Conservation (phyloP, 2,113 vertebrate species). For the Romanogobio albipinnatus region DNA sequence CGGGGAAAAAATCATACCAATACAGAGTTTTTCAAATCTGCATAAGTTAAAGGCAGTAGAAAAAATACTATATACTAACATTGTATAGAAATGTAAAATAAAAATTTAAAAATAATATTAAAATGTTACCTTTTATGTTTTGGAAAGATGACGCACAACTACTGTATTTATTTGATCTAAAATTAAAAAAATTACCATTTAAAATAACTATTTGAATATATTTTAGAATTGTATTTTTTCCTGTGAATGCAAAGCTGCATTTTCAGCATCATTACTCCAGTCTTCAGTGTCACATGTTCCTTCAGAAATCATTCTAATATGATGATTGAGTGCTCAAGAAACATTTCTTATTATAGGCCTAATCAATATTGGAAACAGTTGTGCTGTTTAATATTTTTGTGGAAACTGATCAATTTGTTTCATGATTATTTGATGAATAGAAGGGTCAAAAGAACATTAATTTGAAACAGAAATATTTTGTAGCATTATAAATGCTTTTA, state of each 20-base stretch:
- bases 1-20: neutral
- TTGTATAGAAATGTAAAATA: too few relatives aligned
- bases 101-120: neutral
- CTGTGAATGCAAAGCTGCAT: neutral
- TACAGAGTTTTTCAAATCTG: neutral
- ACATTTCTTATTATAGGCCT: neutral
- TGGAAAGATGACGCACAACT: neutral
- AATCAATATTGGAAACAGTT: too few relatives aligned
- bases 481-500: neutral
- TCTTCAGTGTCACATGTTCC: neutral
- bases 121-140: neutral
- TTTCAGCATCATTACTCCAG: neutral
- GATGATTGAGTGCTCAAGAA: neutral
- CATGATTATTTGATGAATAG: too few relatives aligned
- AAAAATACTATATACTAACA: too few relatives aligned
- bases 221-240: neutral
- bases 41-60: too few relatives aligned
- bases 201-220: too few relatives aligned
- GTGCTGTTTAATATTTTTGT: too few relatives aligned
- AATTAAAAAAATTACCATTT: neutral
- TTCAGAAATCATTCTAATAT: neutral
- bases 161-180: neutral
- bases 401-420: too few relatives aligned
- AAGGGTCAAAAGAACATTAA: neutral
- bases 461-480: neutral